Evolutionary conservation across 2,888 invertebrate species (phyloP).

Genomic region (Parelbella ahira): DNA sequence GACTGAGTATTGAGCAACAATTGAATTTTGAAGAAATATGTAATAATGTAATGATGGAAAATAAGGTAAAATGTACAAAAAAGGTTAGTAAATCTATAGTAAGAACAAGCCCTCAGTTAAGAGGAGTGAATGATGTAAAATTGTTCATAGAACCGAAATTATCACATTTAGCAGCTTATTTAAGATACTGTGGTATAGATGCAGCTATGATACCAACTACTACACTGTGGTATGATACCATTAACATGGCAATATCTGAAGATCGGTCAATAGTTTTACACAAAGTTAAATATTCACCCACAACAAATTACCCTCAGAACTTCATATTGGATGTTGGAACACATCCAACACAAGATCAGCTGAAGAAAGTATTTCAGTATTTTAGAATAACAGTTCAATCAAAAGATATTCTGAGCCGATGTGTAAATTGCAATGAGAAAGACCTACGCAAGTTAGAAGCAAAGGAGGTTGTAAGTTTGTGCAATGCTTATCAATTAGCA

Average conservation of each 20-base stretch:
- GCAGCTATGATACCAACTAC: constrained; percentile 82
- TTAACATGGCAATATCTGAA: constrained; percentile 62
- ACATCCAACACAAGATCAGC: constrained; percentile 80
- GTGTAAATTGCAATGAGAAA: constrained; percentile 81
- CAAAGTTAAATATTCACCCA: constrained; percentile 76
- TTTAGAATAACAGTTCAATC: constrained; percentile 83
- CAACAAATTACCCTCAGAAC: constrained; percentile 72
- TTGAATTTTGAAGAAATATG: constrained; percentile 84
- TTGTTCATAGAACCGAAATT: constrained; percentile 56
- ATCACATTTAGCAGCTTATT: constrained; percentile 51
- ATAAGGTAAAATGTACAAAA: constrained; percentile 69
- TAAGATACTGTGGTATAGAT: constrained; percentile 79
- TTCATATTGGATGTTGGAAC: constrained; percentile 79
- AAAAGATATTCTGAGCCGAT: constrained; percentile 85
- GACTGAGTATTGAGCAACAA: constrained; percentile 58
- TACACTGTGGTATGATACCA: constrained; percentile 64
- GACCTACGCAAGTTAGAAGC: constrained; percentile 46
- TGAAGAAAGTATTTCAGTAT: constrained; percentile 82
- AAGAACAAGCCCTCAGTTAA: constrained; percentile 36
- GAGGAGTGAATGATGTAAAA: constrained; percentile 47
- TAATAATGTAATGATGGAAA: constrained; percentile 78
- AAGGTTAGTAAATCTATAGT: constrained; percentile 47
- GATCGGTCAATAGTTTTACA: constrained; percentile 52
- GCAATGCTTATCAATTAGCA: constrained; percentile 42
- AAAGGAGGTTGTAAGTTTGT: constrained; percentile 51